Evolutionary conservation across 2,888 invertebrate genomes (phyloP), one percentile per base, ranked within the genome.

Genomic region (Amitus sp.): DNA sequence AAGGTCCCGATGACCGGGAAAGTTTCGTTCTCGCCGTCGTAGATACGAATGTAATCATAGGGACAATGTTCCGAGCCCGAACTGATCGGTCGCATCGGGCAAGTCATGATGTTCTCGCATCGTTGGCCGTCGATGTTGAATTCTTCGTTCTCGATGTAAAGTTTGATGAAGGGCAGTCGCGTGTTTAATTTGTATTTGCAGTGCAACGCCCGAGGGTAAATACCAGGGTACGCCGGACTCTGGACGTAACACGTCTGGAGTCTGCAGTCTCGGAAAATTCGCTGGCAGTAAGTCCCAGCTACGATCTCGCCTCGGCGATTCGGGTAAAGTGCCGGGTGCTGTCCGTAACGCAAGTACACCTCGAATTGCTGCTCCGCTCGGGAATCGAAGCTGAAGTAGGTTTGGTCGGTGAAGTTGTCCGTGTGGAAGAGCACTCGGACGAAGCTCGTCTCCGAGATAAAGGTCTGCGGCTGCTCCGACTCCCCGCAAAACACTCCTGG

Each of bases 101-200:
- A 96, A 0, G 95, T 94, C 92, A 96, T 95, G 72, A 95, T 93
- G 82, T 95, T 95, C 83, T 96, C 95, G 79, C 95, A 95, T 52
- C 95, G 87, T 77, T 95, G 95, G 1, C 95, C 95, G 73, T 95
- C 95, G 71, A 95, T 94, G 80, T 95, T 95, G 84, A 95, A 95
- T 82, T 95, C 94, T 80, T 95, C 94, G 81, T 95, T 95, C 82
- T 95, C 94, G 74, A 95, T 93, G 84, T 95, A 94, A 71, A 94
- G 86, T 83, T 94, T 94, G 79, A 95, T 95, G 84, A 93, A 95
- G 17, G 94, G 94, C 75, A 93, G 87, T 37, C 94, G 85, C 2
- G 95, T 95, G 85, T 94, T 95, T 49, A 96, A 87, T 75, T 92
- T 91, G 82, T 95, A 96, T 77, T 93, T 91, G 87, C 95, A 95